Percentiles rank a stretch among this genome's conserved stretches.
phyloP scores from a whole-genome alignment of 2,888 invertebrate genomes.

The Melanargia galathea region DNA sequence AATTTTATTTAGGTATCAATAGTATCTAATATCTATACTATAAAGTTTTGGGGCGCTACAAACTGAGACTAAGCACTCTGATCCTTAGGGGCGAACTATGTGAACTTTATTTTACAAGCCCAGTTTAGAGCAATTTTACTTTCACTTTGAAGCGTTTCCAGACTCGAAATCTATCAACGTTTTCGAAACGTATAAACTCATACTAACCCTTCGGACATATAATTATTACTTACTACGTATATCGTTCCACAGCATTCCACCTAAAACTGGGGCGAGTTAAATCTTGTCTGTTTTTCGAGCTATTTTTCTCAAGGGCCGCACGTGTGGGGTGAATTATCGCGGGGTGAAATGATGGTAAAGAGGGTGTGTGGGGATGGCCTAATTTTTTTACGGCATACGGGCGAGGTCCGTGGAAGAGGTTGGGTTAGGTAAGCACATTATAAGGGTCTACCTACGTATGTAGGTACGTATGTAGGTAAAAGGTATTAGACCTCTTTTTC shows the following conservation, averaged over 20 bases:
- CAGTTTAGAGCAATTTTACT: too few species aligned
- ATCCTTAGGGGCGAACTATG: too few species aligned
- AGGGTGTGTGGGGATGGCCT: conserved; percentile 60
- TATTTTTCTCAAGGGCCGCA: conserved; percentile 80
- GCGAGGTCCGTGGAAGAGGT: conserved; percentile 67
- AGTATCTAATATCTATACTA: too few species aligned
- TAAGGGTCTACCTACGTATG: conserved; percentile 40
- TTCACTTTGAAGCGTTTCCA: background rate
- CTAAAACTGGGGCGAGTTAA: conserved; percentile 65
- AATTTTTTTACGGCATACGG: conserved; percentile 65
- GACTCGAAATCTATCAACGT: too few species aligned
- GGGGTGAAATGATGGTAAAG: conserved; percentile 47
- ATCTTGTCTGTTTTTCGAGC: conserved; percentile 77
- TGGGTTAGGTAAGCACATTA: conserved; percentile 46
- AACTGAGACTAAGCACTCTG: too few species aligned
- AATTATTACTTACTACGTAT: conserved; percentile 34
- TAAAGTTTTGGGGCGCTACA: too few species aligned
- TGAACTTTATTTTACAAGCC: background rate
- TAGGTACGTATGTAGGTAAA: too few species aligned
- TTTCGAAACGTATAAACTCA: background rate
- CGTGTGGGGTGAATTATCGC: conserved; percentile 63
- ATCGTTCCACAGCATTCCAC: conserved; percentile 38
- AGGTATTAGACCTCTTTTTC: conserved; percentile 37
- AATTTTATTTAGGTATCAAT: too few species aligned
- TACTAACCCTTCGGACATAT: background rate